phyloP scores from a whole-genome alignment of 2,888 invertebrate genomes.

The Patella pellucida region DNA sequence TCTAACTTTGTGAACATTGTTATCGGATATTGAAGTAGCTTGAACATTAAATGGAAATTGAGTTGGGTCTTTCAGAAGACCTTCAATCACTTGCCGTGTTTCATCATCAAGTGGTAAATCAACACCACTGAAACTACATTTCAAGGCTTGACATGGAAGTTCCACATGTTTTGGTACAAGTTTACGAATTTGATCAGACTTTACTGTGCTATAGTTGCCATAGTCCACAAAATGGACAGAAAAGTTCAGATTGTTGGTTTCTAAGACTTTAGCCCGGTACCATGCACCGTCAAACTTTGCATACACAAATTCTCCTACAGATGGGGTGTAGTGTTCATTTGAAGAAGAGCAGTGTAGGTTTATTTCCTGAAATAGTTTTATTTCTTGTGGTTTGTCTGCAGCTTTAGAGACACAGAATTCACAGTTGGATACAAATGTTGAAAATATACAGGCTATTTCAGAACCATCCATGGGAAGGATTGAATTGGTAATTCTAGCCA shows the following conservation, averaged over 20 bases:
- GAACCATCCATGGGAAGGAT: neutral
- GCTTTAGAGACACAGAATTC: neutral
- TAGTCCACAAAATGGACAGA: slow-evolving; percentile 63
- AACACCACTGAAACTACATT: slow-evolving; percentile 39
- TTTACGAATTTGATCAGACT: slow-evolving; percentile 32
- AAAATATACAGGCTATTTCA: neutral
- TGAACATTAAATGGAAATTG: slow-evolving; percentile 21
- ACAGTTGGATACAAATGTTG: neutral
- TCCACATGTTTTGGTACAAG: slow-evolving; percentile 33
- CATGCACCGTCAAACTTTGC: slow-evolving; percentile 46
- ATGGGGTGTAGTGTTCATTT: slow-evolving; percentile 8
- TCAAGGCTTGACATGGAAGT: slow-evolving; percentile 45
- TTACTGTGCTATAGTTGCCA: slow-evolving; percentile 54
- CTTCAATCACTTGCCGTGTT: neutral
- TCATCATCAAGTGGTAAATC: neutral
- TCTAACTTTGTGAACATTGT: slow-evolving; percentile 37
- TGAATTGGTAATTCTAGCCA: too few species aligned
- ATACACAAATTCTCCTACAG: slow-evolving; percentile 40
- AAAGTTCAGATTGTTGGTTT: slow-evolving; percentile 34
- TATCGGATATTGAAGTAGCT: slow-evolving; percentile 23
- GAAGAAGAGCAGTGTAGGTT: neutral
- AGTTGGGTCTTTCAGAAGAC: neutral
- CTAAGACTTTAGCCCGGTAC: slow-evolving; percentile 56
- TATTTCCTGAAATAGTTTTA: neutral
- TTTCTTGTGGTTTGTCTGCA: neutral